These are phyloP conservation scores for Hirtodrosophila confusa DNA, from an alignment of 2,888 invertebrate genomes.

Conservation along the genomic window DNA sequence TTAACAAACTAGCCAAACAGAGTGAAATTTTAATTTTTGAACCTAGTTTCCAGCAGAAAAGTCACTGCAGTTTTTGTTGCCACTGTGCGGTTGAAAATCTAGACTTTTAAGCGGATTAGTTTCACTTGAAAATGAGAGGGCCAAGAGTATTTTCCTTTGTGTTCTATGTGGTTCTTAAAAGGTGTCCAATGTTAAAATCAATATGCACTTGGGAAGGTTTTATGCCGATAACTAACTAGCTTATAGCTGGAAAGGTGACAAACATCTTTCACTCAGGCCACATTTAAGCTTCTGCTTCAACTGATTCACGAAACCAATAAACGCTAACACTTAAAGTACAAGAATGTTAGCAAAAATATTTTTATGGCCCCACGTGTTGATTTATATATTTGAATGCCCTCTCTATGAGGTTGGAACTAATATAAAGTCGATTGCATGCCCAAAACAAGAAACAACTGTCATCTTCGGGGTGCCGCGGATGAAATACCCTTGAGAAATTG, in stretches of 20 bases:
- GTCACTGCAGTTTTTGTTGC: constrained; percentile 13
- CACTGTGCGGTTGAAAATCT: constrained; percentile 60
- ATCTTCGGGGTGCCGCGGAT: no score
- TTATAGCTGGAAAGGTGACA: constrained; percentile 39
- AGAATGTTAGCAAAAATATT: no score
- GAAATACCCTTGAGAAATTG: no score
- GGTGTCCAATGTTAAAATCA: constrained; percentile 44
- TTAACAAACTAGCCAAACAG: no score
- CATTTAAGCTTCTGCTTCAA: not conserved
- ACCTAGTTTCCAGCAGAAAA: not conserved
- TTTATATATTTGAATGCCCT: not conserved
- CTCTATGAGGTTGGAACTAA: no score
- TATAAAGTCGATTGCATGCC: no score
- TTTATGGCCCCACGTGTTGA: not conserved
- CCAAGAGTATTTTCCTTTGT: constrained; percentile 13
- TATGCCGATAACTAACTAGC: constrained; percentile 20
- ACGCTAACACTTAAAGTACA: not conserved
- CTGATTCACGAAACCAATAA: constrained; percentile 10
- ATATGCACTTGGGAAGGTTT: constrained; percentile 59
- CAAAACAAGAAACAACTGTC: no score
- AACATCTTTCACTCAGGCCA: not conserved
- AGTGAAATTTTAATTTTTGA: no score
- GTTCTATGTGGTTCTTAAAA: constrained; percentile 8
- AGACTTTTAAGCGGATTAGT: constrained; percentile 76
- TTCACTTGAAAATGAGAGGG: constrained; percentile 59